Conservation (phyloP, 2,888 invertebrate genomes). For the Apamea anceps region DNA sequence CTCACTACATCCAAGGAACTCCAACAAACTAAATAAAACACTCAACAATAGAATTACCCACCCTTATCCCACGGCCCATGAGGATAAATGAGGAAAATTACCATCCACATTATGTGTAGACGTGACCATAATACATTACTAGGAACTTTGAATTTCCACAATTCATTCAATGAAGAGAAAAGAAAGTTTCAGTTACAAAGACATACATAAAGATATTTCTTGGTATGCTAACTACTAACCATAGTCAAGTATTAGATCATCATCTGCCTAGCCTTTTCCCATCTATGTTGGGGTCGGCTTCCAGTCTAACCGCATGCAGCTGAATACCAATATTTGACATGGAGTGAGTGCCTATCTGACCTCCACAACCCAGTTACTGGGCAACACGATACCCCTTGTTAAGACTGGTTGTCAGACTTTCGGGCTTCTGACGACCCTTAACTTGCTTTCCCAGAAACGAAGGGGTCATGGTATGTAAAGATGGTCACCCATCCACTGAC, state of each 20-base stretch:
- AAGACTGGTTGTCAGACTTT: too few relatives aligned
- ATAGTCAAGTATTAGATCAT: neutral
- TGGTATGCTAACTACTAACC: constrained; percentile 10
- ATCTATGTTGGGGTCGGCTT: too few relatives aligned
- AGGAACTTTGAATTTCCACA: constrained; percentile 30
- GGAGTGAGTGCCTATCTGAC: too few relatives aligned
- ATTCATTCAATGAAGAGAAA: constrained; percentile 31
- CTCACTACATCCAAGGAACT: constrained; percentile 5
- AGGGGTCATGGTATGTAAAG: too few relatives aligned
- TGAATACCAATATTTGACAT: too few relatives aligned
- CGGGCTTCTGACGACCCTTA: too few relatives aligned
- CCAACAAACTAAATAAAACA: constrained; percentile 17
- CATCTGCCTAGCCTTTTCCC: too few relatives aligned
- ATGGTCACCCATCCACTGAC: too few relatives aligned
- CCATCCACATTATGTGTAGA: constrained; percentile 52
- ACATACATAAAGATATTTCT: constrained; percentile 10
- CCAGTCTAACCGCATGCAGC: too few relatives aligned
- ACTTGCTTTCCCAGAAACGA: too few relatives aligned
- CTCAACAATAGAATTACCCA: constrained; percentile 40
- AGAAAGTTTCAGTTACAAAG: constrained; percentile 16
- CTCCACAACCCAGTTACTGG: too few relatives aligned
- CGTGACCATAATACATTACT: constrained; percentile 53
- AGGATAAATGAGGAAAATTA: constrained; percentile 56
- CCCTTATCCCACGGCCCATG: constrained; percentile 33
- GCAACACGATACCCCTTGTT: too few relatives aligned